Base-by-base conservation (phyloP, 2,888 invertebrate genomes). In the Epirrhoe alternata region DNA sequence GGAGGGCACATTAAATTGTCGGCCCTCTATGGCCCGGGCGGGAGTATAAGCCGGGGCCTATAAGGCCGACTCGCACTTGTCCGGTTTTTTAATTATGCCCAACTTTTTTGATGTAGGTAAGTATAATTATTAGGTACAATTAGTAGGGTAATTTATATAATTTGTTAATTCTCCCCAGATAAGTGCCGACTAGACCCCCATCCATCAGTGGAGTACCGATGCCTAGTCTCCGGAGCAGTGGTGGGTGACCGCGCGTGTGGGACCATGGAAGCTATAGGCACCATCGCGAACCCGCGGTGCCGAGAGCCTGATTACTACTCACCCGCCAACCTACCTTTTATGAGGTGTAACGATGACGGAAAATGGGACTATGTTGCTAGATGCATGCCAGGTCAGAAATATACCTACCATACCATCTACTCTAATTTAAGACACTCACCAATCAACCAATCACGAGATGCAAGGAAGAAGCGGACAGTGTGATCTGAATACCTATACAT, bases 311-410 rank as follows among this genome's bases (percentile, higher is more conserved):
- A 73, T 58, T 73, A 66, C 65, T 73, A 71, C 59, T 65, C 71
- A 1, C 16, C 66, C 0, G 61, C n/a, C 24, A 8, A 64, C 0
- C 59, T 73, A 1, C 24, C 53, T 6, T 64, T 65, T 49, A 73
- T 73, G 73, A 47, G 61, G 2, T 73, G 73, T 47, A 59, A 54
- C 0, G 64, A 63, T 8, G 63, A 68, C 1, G 73, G 73, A 0
- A 33, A 35, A 3, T 73, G 73, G 73, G 65, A 71, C 53, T 63
- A 73, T 53, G 30, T 61, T 5, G 68, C 69, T 0, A 57, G 49
- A 35, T 73, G 73, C 58, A 54, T 50, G 8, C 70, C 72, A 55
- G 72, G 72, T 72, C 4, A n/a, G n/a, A n/a, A n/a, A n/a, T n/a
- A n/a, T n/a, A n/a, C n/a, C n/a, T n/a, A n/a, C n/a, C n/a, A n/a